Conservation (phyloP, 2,113 vertebrate genomes). For the human region GRCh38 chr14:76089501-76090000, state of each 20-base stretch:
- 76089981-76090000: background rate
- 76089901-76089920: background rate
- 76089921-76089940: background rate
- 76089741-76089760: background rate
- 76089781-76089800: fast-evolving
- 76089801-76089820: background rate
- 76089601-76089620: background rate
- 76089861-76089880: background rate
- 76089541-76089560: fast-evolving
- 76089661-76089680: background rate
- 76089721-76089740: background rate
- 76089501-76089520: background rate
- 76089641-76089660: background rate
- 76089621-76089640: background rate
- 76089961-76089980: background rate
- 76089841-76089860: background rate
- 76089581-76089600: background rate
- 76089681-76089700: background rate
- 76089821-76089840: fast-evolving
- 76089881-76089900: background rate
- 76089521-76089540: background rate
- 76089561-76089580: background rate
- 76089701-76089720: background rate
- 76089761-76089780: fast-evolving
- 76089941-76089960: too few species aligned